Base-by-base conservation (phyloP, 2,797 vertebrate species). In the Amniataba percoides region DNA sequence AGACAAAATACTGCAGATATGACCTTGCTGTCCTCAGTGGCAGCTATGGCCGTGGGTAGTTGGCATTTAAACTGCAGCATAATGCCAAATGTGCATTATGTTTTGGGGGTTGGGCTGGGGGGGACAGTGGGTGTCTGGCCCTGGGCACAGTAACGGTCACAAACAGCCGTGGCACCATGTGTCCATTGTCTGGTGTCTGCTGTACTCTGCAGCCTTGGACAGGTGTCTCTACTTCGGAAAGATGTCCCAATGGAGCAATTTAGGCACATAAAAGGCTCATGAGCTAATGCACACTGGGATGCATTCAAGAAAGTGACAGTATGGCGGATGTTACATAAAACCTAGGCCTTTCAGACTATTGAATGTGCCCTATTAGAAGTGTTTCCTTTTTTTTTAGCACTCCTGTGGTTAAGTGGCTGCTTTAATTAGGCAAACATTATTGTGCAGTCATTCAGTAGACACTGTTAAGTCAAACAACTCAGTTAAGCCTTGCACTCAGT, bases 341-440 rank as follows among this genome's bases (percentile, higher is more conserved):
- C 55, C 31, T 14, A 0, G 15, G 80, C 59, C 75, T 77, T 81
- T 81, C 57, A 86, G 62, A 55, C 21, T 18, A 42, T 9, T 78
- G 59, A 82, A 78, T 78, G 55, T 15, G 53, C 49, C 60, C 49
- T 69, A 81, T 85, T 77, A 83, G 60, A 42, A 78, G 58, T 5
- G 63, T 60, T 49, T 67, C 48, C 81, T 34, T 66, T 63, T 78
- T 55, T 73, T 72, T 51, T 40, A 42, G 21, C 8, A 77, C 78
- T 84, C 86, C 86, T 66, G 76, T 83, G 85, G 84, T 82, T 87
- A 88, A 90, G 79, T 77, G 83, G 83, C 73, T 71, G 81, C 67
- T 82, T 87, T 81, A 86, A 90, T 81, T 85, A 85, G 76, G 76
- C 84, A 83, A 86, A 90, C 72, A 84, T 92, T 82, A 79, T 82